Evolutionary conservation across 2,888 invertebrate species (phyloP).

Genomic region (Microchrysa polita): DNA sequence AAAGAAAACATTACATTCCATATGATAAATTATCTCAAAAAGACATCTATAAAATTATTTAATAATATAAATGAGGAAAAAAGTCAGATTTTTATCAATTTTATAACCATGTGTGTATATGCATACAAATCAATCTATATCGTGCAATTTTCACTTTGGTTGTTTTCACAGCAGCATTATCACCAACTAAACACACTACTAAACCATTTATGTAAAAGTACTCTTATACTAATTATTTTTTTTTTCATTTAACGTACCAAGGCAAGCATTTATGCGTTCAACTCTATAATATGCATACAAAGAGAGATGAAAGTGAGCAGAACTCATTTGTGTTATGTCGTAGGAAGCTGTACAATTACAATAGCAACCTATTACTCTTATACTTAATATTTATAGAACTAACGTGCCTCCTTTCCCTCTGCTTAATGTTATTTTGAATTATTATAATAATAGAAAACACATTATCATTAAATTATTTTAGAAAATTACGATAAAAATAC

Average conservation of each 20-base stretch:
- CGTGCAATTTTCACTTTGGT: slow-evolving; percentile 28
- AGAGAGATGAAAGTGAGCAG: slow-evolving; percentile 23
- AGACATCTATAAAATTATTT: slow-evolving; percentile 9
- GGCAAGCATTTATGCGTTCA: slow-evolving; percentile 34
- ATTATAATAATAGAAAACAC: slow-evolving; percentile 33
- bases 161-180: slow-evolving; percentile 12
- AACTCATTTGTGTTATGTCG: neutral
- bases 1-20: slow-evolving; percentile 21
- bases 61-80: neutral
- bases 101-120: neutral
- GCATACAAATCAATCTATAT: no score
- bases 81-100: neutral
- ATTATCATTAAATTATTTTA: slow-evolving; percentile 46
- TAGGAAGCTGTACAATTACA: neutral
- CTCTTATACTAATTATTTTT: neutral
- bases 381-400: neutral
- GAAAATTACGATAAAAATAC: slow-evolving; percentile 28
- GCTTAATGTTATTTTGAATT: slow-evolving; percentile 1
- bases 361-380: neutral
- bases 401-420: slow-evolving; percentile 4
- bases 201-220: neutral
- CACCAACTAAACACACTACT: slow-evolving; percentile 9
- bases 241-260: neutral
- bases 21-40: slow-evolving; percentile 12
- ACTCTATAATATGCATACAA: slow-evolving; percentile 39